These are phyloP conservation scores for Epizoanthus rinbou DNA, from an alignment of 92 coral and sea anemone genomes.

Conservation along the genomic window DNA sequence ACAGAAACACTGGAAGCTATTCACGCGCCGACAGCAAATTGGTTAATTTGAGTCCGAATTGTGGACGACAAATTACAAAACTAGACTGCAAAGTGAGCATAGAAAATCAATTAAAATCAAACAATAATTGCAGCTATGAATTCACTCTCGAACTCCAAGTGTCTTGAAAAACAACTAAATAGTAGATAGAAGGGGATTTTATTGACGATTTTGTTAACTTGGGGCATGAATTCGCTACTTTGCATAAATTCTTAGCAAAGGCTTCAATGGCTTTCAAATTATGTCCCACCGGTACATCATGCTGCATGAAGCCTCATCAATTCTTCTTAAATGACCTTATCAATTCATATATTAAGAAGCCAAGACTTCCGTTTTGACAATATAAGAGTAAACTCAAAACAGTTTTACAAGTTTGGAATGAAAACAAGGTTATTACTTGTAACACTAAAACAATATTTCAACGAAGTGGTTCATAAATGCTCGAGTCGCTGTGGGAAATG, in stretches of 20 bases:
- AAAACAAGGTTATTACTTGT: constrained; percentile 1
- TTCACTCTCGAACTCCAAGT: neutral
- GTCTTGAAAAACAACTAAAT: neutral
- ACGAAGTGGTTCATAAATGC: neutral
- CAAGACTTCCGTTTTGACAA: neutral
- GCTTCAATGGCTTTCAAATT: neutral
- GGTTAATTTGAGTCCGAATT: neutral
- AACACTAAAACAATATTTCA: constrained; percentile 21
- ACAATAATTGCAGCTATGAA: neutral
- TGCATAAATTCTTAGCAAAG: constrained; percentile 29
- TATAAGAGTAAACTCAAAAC: neutral
- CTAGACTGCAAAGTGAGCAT: neutral
- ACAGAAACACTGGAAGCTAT: neutral
- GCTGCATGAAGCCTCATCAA: constrained; percentile 35
- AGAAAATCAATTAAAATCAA: constrained; percentile 1
- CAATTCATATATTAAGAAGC: neutral
- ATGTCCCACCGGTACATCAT: constrained; percentile 26
- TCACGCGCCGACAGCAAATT: too few species aligned
- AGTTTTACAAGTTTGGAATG: neutral
- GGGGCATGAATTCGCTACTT: constrained; percentile 17
- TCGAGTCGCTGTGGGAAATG: constrained; percentile 12
- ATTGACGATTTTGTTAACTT: neutral
- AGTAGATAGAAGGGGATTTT: neutral
- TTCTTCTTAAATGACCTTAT: constrained; percentile 1
- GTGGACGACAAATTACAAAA: neutral